Percentiles rank a stretch among this genome's conserved stretches.
Conservation (phyloP, 1,140 invertebrate species). For the Drosophila pachea region DNA sequence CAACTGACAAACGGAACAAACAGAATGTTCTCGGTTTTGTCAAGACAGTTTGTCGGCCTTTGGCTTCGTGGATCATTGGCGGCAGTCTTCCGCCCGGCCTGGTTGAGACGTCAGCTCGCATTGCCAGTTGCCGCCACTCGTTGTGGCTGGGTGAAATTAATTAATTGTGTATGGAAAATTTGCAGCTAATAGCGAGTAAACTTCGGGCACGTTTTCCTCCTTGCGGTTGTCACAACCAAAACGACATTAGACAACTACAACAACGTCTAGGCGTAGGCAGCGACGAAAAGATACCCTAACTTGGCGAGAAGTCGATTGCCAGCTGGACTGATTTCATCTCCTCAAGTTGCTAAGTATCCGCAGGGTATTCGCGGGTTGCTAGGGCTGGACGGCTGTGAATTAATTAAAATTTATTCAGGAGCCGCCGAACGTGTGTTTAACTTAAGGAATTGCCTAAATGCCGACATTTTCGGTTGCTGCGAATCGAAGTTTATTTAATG, state of each 20-base stretch:
- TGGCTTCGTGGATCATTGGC: conserved; percentile 33
- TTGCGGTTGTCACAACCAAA: conserved; percentile 56
- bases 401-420: conserved; percentile 57
- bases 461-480: conserved; percentile 3
- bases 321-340: too few relatives aligned
- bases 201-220: conserved; percentile 54
- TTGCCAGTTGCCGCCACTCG: conserved; percentile 19
- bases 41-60: conserved; percentile 17
- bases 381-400: conserved; percentile 32
- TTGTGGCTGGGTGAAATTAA: conserved; percentile 56
- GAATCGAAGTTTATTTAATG: conserved; percentile 38
- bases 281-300: not conserved
- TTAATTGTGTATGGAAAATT: conserved; percentile 74
- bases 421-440: conserved; percentile 31
- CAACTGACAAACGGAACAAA: conserved; percentile 39
- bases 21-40: conserved; percentile 30
- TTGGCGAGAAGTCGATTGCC: too few relatives aligned
- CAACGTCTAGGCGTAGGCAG: not conserved
- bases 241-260: conserved; percentile 17
- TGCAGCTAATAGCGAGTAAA: conserved; percentile 71
- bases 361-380: too few relatives aligned
- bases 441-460: conserved; percentile 38
- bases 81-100: conserved; percentile 16
- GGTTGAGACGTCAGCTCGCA: conserved; percentile 36
- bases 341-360: too few relatives aligned